Conservation (phyloP, 2,888 invertebrate species). For the Drosophila birchii region DNA sequence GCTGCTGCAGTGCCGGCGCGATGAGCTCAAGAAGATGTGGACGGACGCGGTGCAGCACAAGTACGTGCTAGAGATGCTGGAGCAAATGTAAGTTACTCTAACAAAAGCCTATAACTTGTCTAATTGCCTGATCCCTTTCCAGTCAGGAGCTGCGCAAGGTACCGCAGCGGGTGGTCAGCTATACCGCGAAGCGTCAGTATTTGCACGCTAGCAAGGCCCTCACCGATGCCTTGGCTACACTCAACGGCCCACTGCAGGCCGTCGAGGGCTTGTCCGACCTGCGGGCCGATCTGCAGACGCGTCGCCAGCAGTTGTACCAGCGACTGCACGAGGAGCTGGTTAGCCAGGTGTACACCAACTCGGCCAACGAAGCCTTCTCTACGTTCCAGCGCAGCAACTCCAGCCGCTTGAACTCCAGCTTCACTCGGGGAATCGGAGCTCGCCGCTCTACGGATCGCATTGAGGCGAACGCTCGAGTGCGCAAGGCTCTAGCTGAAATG, state of each 20-base stretch:
- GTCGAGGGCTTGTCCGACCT: slow-evolving; percentile 94
- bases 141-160: slow-evolving; percentile 92
- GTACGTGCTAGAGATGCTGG: slow-evolving; percentile 93
- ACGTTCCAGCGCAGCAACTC: slow-evolving; percentile 88
- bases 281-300: slow-evolving; percentile 89
- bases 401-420: slow-evolving; percentile 86
- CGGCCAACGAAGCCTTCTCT: slow-evolving; percentile 85
- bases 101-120: background rate
- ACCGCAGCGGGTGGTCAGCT: slow-evolving; percentile 88
- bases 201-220: slow-evolving; percentile 93
- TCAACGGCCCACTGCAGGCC: slow-evolving; percentile 90
- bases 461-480: slow-evolving; percentile 85
- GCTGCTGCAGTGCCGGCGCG: slow-evolving; percentile 94
- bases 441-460: slow-evolving; percentile 87
- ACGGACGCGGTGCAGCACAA: slow-evolving; percentile 98
- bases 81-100: slow-evolving; percentile 88
- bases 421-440: slow-evolving; percentile 86
- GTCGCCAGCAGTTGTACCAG: slow-evolving; percentile 88
- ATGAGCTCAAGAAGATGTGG: slow-evolving; percentile 97
- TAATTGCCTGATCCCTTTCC: slow-evolving; percentile 28
- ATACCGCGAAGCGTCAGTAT: slow-evolving; percentile 91
- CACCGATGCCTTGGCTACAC: slow-evolving; percentile 88
- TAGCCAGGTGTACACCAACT: slow-evolving; percentile 89
- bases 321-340: slow-evolving; percentile 90
- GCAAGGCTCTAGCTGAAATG: slow-evolving; percentile 86